Percentiles rank a stretch among this genome's conserved stretches.
Evolutionary conservation across 2,797 vertebrate genomes (phyloP).

Genomic region (Cheirogaleus major): DNA sequence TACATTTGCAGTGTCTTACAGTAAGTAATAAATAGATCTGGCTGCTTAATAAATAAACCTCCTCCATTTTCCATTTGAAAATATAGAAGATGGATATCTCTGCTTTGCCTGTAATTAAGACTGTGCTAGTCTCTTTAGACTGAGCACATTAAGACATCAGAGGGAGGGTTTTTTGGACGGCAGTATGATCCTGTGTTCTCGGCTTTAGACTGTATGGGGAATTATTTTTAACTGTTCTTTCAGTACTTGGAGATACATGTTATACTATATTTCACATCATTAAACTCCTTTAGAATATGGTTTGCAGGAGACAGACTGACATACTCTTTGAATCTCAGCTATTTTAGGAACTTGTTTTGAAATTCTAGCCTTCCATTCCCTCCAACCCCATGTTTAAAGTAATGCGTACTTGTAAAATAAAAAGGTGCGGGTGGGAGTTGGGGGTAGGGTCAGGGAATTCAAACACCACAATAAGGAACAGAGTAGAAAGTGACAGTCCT

Average conservation of each 20-base stretch:
- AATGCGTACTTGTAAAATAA: background rate
- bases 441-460: background rate
- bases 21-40: conserved; percentile 16
- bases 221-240: conserved; percentile 37
- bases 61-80: conserved; percentile 28
- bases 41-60: background rate
- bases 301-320: background rate
- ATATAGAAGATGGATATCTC: background rate
- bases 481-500: background rate
- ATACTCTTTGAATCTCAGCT: background rate
- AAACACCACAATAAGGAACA: background rate
- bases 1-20: background rate
- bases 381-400: background rate
- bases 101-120: conserved; percentile 4
- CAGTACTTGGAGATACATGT: background rate
- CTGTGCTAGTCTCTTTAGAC: background rate
- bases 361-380: background rate
- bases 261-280: background rate
- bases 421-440: background rate
- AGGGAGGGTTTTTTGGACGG: background rate
- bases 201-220: background rate
- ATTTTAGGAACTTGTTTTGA: background rate
- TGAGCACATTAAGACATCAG: background rate
- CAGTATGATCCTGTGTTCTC: background rate
- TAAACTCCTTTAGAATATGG: background rate